Conservation (phyloP, 2,113 vertebrate genomes). For the Oncorhynchus tshawytscha region DNA sequence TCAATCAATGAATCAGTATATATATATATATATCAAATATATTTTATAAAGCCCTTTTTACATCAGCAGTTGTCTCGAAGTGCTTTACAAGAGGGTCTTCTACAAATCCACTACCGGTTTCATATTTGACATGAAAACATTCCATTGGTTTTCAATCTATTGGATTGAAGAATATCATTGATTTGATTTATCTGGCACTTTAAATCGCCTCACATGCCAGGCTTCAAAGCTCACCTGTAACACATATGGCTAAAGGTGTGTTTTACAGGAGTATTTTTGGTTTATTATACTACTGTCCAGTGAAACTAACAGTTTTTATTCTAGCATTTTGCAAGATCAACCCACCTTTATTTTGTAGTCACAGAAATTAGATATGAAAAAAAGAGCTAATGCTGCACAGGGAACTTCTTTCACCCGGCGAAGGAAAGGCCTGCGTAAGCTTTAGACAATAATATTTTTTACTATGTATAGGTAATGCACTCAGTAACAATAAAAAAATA, state of each 20-base stretch:
- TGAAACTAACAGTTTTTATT: not conserved
- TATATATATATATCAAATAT: too few species aligned
- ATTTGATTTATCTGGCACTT: not conserved
- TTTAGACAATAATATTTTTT: conserved; percentile 9
- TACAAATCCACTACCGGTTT: not conserved
- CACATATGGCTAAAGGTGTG: too few species aligned
- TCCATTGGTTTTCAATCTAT: not conserved
- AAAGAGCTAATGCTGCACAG: not conserved
- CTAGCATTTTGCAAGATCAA: not conserved
- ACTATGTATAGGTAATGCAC: conserved; percentile 25
- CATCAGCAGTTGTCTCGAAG: not conserved
- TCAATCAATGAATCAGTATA: conserved; percentile 41
- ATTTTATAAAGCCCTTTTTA: not conserved
- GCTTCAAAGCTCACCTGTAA: not conserved
- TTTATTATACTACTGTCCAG: not conserved
- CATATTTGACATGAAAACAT: not conserved
- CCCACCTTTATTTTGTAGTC: not conserved
- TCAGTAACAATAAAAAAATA: conserved; percentile 52
- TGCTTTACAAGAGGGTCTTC: not conserved
- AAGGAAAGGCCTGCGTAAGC: not conserved
- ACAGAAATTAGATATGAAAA: not conserved
- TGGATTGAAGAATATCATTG: not conserved
- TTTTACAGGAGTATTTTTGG: not conserved
- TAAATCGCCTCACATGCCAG: not conserved
- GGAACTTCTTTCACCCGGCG: not conserved